These are phyloP conservation scores for Trachurus trachurus DNA, from an alignment of 2,797 vertebrate genomes.

Conservation along the genomic window DNA sequence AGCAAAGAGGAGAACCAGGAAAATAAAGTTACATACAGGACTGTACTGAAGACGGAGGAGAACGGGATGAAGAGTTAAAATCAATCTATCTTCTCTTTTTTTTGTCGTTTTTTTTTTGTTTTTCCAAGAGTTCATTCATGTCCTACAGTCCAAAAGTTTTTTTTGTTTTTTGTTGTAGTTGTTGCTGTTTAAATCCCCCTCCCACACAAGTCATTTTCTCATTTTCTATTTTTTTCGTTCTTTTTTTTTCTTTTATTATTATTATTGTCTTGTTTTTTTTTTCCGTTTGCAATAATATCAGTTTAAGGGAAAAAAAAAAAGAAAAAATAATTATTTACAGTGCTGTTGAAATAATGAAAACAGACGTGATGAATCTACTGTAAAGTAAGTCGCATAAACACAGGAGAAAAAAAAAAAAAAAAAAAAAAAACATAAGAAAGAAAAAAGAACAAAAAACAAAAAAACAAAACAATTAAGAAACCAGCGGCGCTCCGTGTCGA, in stretches of 20 bases:
- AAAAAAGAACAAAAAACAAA: constrained; percentile 75
- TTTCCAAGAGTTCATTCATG: constrained; percentile 89
- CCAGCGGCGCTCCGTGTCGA: constrained; percentile 88
- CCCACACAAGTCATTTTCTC: constrained; percentile 88
- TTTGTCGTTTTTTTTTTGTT: constrained; percentile 68
- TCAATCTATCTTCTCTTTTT: constrained; percentile 80
- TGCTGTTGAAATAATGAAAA: constrained; percentile 99
- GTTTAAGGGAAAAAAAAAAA: constrained; percentile 75
- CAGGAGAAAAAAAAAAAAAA: constrained; percentile 76
- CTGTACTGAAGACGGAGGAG: constrained; percentile 45
- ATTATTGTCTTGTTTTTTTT: constrained; percentile 89
- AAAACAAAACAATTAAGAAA: constrained; percentile 61
- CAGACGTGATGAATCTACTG: constrained; percentile 97
- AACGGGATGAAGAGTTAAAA: constrained; percentile 85
- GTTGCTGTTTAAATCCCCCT: constrained; percentile 56
- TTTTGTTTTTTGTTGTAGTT: background rate
- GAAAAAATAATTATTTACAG: constrained; percentile 91
- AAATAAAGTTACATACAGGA: constrained; percentile 53
- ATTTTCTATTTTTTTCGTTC: constrained; percentile 89
- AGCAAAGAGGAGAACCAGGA: constrained; percentile 61
- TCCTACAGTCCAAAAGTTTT: constrained; percentile 90
- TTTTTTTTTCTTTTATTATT: constrained; percentile 90
- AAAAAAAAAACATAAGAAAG: constrained; percentile 28
- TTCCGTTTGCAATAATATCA: constrained; percentile 85
- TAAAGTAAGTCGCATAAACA: constrained; percentile 98